Evolutionary conservation across 2,888 invertebrate species (phyloP).

Genomic region (Nephrotoma flavescens): DNA sequence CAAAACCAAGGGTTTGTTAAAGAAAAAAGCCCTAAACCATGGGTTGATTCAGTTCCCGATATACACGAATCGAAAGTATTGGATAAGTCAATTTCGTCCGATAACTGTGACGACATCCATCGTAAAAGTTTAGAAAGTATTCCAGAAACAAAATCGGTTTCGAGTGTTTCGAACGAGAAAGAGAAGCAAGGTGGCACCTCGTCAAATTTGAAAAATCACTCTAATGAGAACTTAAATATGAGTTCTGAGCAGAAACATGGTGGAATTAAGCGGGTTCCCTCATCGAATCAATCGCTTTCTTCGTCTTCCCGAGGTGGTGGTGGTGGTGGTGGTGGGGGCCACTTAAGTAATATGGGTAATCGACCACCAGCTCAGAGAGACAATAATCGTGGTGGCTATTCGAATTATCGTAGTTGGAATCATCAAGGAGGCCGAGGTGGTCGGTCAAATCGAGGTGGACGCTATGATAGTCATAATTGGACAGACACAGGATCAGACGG

Average conservation of each 20-base stretch:
- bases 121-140: constrained; percentile 2
- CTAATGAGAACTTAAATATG: constrained; percentile 15
- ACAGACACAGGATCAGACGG: constrained; percentile 58
- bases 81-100: constrained; percentile 7
- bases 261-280: constrained; percentile 26
- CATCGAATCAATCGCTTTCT: constrained; percentile 24
- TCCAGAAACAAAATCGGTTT: constrained; percentile 20
- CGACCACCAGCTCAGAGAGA: constrained; percentile 16
- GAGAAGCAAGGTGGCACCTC: not conserved
- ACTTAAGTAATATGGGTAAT: constrained; percentile 20
- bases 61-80: constrained; percentile 9
- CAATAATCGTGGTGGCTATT: constrained; percentile 27
- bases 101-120: not conserved
- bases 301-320: constrained; percentile 12
- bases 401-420: constrained; percentile 28
- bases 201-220: constrained; percentile 21
- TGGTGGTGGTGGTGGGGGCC: constrained; percentile 25
- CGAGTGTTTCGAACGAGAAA: constrained; percentile 20
- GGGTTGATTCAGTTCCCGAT: constrained; percentile 9
- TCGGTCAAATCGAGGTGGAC: constrained; percentile 23
- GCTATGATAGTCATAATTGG: constrained; percentile 32
- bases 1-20: not conserved
- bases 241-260: constrained; percentile 11
- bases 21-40: constrained; percentile 7
- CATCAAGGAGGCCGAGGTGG: constrained; percentile 30